A percentile compares a stretch with the other conserved stretches of the same genome.
Evolutionary conservation across 2,888 invertebrate species (phyloP).

Genomic region (Fragum whitleyi): DNA sequence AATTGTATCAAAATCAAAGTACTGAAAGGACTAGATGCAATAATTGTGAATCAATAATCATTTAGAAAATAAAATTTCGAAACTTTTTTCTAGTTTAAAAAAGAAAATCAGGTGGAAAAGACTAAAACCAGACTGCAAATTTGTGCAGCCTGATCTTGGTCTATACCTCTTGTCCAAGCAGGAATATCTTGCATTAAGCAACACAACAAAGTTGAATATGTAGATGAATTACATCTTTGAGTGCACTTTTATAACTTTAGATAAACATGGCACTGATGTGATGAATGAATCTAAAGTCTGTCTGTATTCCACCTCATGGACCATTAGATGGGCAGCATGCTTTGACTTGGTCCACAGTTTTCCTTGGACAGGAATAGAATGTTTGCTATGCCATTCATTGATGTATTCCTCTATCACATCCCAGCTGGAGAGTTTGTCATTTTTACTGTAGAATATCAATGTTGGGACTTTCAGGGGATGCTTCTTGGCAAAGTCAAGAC

Average conservation of each 20-base stretch:
- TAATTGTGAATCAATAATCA: no score
- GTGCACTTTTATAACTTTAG: neutral
- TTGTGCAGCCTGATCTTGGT: no score
- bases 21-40: no score
- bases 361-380: conserved; percentile 49
- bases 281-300: conserved; percentile 44
- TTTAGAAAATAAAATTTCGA: no score
- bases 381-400: conserved; percentile 58
- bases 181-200: no score
- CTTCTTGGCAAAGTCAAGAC: conserved; percentile 63
- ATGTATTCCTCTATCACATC: conserved; percentile 60
- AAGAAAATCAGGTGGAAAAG: no score
- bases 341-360: conserved; percentile 68
- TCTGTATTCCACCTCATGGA: conserved; percentile 62
- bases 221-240: conserved; percentile 4
- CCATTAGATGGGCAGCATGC: conserved; percentile 66
- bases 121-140: no score
- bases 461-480: conserved; percentile 70
- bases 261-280: conserved; percentile 35
- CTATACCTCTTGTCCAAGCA: no score
- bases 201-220: no score
- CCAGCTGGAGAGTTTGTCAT: conserved; percentile 76
- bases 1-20: no score
- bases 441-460: conserved; percentile 66
- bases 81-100: no score